Conservation (phyloP, 2,113 vertebrate species). For the Tetrax tetrax region DNA sequence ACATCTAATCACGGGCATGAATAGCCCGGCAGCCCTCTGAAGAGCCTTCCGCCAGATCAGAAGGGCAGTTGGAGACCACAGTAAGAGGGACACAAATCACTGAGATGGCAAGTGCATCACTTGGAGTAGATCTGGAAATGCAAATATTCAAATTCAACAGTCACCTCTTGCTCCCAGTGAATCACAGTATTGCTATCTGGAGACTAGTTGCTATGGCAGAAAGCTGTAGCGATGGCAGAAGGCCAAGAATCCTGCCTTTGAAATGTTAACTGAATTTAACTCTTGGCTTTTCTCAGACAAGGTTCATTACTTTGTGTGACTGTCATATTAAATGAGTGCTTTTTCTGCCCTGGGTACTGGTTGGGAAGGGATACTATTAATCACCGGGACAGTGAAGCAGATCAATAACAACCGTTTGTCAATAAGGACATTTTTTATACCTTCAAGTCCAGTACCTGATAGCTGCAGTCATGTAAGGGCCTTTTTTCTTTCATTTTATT, state of each 20-base stretch:
- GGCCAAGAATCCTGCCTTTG: conserved; percentile 30
- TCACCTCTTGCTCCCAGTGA: neutral
- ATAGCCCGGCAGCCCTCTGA: neutral
- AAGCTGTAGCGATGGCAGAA: conserved; percentile 13
- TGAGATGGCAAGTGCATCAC: fast-evolving
- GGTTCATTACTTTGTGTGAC: neutral
- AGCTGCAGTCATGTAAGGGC: neutral
- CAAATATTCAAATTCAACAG: conserved; percentile 30
- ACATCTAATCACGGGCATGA: neutral
- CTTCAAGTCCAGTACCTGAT: neutral
- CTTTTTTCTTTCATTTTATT: neutral
- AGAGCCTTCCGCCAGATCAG: neutral
- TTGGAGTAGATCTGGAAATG: neutral
- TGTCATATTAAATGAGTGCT: conserved; percentile 7
- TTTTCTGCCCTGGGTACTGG: neutral
- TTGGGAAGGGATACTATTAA: conserved; percentile 11
- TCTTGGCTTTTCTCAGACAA: conserved; percentile 37
- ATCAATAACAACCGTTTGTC: neutral
- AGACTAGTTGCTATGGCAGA: conserved; percentile 54
- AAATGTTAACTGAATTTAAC: conserved; percentile 51
- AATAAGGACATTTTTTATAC: neutral
- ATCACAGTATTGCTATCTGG: neutral
- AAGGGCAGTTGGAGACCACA: neutral
- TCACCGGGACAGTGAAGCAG: neutral
- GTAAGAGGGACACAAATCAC: neutral